Conservation (phyloP, 2,113 vertebrate genomes). For the Aix galericulata region DNA sequence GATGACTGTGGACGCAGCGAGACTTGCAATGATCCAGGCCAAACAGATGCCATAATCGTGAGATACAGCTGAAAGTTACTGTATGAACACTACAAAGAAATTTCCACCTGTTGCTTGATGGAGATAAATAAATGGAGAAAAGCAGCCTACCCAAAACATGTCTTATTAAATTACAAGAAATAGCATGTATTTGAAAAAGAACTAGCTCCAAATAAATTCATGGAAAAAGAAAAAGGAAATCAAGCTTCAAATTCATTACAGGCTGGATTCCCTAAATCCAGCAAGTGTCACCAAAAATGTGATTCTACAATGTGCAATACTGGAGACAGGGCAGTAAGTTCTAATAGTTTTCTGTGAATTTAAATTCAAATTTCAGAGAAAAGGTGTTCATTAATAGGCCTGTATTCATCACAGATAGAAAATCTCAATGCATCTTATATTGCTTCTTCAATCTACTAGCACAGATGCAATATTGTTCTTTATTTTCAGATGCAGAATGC, state of each 20-base stretch:
- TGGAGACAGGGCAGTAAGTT: neutral
- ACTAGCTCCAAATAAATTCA: neutral
- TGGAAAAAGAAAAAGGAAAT: neutral
- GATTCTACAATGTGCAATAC: neutral
- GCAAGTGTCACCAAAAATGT: neutral
- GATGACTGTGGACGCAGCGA: neutral
- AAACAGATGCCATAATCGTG: neutral
- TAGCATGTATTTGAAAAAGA: neutral
- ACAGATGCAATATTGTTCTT: neutral
- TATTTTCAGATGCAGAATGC: neutral
- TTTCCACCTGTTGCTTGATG: neutral
- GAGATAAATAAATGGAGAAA: neutral
- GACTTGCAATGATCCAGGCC: neutral
- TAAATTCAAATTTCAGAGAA: neutral
- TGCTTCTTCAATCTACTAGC: neutral
- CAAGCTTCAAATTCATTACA: neutral
- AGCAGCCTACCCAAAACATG: neutral
- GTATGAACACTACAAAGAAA: neutral
- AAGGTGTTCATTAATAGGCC: neutral
- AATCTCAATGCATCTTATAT: neutral
- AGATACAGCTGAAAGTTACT: neutral
- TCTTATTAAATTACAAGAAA: neutral
- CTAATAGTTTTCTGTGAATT: neutral
- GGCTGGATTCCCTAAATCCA: neutral
- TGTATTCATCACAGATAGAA: neutral